phyloP scores from a whole-genome alignment of 2,888 invertebrate genomes.

The Tipula confusa region DNA sequence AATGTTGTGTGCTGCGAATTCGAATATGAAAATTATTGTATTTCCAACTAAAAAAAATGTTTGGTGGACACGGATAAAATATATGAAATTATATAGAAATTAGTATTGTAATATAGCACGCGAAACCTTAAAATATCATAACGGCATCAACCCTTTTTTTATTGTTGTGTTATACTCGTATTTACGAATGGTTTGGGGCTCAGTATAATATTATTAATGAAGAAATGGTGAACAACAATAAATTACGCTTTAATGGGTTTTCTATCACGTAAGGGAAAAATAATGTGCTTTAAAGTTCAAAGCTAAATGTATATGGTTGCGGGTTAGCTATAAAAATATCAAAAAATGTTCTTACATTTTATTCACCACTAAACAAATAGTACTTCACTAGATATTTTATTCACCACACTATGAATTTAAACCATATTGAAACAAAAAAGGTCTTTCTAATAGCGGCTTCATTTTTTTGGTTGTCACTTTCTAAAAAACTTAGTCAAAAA shows the following conservation, averaged over 20 bases:
- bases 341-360: not conserved
- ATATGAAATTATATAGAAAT: not conserved
- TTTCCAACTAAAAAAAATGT: not conserved
- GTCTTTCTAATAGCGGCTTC: no score
- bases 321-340: no score
- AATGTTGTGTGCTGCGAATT: not conserved
- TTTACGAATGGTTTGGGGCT: not conserved
- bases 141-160: not conserved
- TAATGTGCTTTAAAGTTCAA: not conserved
- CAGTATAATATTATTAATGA: not conserved
- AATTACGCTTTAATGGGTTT: not conserved
- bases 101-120: conserved; percentile 4
- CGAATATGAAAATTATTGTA: not conserved
- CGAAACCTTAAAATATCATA: not conserved
- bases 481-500: no score
- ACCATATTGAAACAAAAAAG: no score
- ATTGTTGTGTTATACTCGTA: not conserved
- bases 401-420: no score
- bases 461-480: no score
- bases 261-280: not conserved
- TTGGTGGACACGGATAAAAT: not conserved
- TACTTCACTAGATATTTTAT: not conserved
- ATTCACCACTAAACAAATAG: not conserved
- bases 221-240: conserved; percentile 5
- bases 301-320: not conserved